Evolutionary conservation across 2,113 vertebrate genomes (phyloP), one percentile per base, ranked within the genome.

Genomic region (Pterophyllum scalare): DNA sequence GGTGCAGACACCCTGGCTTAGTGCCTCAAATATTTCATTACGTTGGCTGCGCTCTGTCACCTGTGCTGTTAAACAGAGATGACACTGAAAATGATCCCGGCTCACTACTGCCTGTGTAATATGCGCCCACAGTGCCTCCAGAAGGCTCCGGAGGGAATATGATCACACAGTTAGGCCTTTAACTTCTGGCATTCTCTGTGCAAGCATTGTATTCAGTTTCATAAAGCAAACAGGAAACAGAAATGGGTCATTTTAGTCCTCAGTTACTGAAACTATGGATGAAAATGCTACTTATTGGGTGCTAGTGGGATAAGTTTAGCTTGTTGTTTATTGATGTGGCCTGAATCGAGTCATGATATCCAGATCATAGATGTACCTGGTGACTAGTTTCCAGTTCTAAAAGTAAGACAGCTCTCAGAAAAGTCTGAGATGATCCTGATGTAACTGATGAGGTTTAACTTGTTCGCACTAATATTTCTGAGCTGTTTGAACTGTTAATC

Each of bases 21-120:
- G 24, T n/a, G 88, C 79, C 52, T 77, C 83, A 19, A 79, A 57
- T 49, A 24, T 75, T 59, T 80, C 17, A 75, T 79, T 35, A 72
- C 10, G 19, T 43, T 1, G n/a, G 38, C 26, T 79, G 14, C 13
- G 26, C 2, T 24, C 77, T 56, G 56, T 59, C 33, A 13, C 33
- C 52, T 77, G 54, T 7, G 76, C 31, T 81, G 24, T 38, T 75
- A 43, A 82, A 80, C 77, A 20, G 19, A 60, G 22, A 22, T 8
- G 75, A 86, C 80, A 61, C 56, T 31, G 54, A 61, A 17, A 76
- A 72, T 26, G 5, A 1, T 20, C 72, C 3, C 3, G 1, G 22
- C 81, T 77, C 24, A 0, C 46, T 28, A 35, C 35, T 33, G 28
- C 62, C 20, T 57, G 38, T 46, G 46, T 9, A 5, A 6, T 2